Evolutionary conservation across 2,113 vertebrate species (phyloP).

Genomic region (Platysteira castanea): DNA sequence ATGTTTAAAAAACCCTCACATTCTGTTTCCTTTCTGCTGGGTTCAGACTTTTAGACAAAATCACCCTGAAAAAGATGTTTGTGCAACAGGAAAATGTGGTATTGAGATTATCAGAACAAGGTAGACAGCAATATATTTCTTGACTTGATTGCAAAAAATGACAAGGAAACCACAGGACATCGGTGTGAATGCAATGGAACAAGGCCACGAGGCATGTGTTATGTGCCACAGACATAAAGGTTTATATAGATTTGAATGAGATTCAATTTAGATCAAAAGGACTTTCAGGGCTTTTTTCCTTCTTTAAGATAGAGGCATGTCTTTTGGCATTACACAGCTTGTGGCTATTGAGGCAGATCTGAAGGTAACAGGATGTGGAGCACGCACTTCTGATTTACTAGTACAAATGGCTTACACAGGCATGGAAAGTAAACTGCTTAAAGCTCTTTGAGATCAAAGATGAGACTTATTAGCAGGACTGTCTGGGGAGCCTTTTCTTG

Average conservation of each 20-base stretch:
- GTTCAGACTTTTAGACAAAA: slow-evolving; percentile 60
- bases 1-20: slow-evolving; percentile 15
- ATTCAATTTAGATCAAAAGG: slow-evolving; percentile 36
- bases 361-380: slow-evolving; percentile 34
- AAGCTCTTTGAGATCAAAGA: slow-evolving; percentile 35
- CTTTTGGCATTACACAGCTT: slow-evolving; percentile 44
- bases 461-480: neutral
- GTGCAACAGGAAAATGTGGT: slow-evolving; percentile 78
- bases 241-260: slow-evolving; percentile 15
- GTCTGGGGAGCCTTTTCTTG: neutral
- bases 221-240: neutral
- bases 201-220: neutral
- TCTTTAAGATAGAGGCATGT: neutral
- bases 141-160: slow-evolving; percentile 50
- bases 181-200: neutral
- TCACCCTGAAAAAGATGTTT: slow-evolving; percentile 71
- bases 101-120: slow-evolving; percentile 70
- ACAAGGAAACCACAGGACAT: slow-evolving; percentile 49
- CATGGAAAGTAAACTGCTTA: slow-evolving; percentile 40
- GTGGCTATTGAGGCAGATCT: slow-evolving; percentile 29
- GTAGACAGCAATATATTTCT: slow-evolving; percentile 64
- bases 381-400: neutral
- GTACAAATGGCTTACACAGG: neutral
- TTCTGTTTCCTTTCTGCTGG: slow-evolving; percentile 61
- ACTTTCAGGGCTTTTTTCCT: neutral